A percentile compares a stretch with the other conserved stretches of the same genome.
Conservation (phyloP, 2,888 invertebrate species). For the Ypsolopha scabrella region DNA sequence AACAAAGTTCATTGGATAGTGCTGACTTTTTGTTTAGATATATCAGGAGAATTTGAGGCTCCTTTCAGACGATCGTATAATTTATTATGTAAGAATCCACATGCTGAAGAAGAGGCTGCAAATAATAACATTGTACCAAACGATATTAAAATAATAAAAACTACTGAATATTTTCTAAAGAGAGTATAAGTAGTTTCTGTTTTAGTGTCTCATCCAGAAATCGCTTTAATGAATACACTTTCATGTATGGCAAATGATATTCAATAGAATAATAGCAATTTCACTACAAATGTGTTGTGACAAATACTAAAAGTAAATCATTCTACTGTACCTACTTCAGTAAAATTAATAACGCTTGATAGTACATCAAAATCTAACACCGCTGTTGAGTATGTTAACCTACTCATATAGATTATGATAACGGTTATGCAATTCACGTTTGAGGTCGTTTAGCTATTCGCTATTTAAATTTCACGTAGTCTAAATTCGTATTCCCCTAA, state of each 20-base stretch:
- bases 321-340: too few species aligned
- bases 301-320: neutral
- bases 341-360: too few species aligned
- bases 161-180: too few species aligned
- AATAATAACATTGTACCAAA: neutral
- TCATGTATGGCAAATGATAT: neutral
- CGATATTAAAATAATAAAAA: too few species aligned
- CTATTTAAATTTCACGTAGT: neutral
- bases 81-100: neutral
- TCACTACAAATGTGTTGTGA: neutral
- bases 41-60: neutral
- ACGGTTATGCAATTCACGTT: neutral
- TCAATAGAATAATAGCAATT: neutral
- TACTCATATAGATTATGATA: neutral
- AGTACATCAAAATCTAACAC: too few species aligned
- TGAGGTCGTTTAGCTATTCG: neutral
- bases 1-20: neutral
- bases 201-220: too few species aligned
- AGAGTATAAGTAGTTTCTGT: too few species aligned
- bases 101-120: slow-evolving; percentile 3
- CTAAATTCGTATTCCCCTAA: too few species aligned
- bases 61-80: neutral
- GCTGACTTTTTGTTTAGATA: neutral
- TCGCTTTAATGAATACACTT: too few species aligned
- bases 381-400: too few species aligned